Evolutionary conservation across 2,888 invertebrate genomes (phyloP).

Genomic region (Campoplex capitator): DNA sequence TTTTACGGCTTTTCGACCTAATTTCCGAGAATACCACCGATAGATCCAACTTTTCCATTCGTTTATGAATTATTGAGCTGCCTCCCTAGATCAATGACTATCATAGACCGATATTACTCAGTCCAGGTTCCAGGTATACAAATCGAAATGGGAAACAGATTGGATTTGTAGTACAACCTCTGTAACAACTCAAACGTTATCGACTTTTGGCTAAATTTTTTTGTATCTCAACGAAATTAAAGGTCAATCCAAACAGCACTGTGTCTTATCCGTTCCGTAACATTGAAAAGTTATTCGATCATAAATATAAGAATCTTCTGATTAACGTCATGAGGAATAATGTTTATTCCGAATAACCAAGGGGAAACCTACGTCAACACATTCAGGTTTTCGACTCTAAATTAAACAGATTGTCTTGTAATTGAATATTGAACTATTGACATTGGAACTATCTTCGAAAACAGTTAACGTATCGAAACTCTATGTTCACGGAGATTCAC

Average conservation of each 20-base stretch:
- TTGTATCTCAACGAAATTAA: background rate
- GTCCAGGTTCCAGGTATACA: background rate
- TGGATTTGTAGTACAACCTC: background rate
- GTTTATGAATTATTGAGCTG: slow-evolving; percentile 24
- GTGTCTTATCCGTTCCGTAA: background rate
- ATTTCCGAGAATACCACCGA: slow-evolving; percentile 67
- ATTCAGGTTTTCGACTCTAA: background rate
- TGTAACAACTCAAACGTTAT: background rate
- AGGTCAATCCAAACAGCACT: background rate
- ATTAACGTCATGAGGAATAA: background rate
- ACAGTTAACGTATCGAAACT: background rate
- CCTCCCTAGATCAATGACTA: background rate
- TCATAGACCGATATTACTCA: background rate
- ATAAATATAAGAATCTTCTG: background rate
- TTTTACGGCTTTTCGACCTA: slow-evolving; percentile 73
- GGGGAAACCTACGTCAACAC: background rate
- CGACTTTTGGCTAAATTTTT: background rate
- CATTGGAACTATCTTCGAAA: background rate
- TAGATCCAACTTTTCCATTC: slow-evolving; percentile 36
- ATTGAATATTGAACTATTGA: background rate
- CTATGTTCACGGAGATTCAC: background rate
- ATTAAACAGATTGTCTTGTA: background rate
- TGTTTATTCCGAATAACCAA: background rate
- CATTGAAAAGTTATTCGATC: background rate
- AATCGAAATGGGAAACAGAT: slow-evolving; percentile 18